phyloP scores from a whole-genome alignment of 1,140 invertebrate species.

The Drosophila dunni region DNA sequence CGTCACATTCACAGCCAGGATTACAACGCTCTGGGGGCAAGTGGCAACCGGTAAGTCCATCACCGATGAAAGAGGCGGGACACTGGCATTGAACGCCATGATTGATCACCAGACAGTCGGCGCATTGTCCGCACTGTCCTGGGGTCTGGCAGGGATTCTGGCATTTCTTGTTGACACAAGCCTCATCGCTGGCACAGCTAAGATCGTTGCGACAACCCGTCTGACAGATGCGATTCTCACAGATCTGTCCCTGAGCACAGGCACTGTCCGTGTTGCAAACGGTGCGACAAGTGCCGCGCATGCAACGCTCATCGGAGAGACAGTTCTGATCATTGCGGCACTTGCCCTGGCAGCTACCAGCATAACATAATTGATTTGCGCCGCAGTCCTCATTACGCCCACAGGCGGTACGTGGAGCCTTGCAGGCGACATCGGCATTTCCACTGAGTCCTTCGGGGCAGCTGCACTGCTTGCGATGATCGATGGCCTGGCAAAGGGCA shows the following conservation, averaged over 20 bases:
- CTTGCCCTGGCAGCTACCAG: slow-evolving; percentile 89
- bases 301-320: slow-evolving; percentile 92
- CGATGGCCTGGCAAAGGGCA: slow-evolving; percentile 88
- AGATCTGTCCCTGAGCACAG: slow-evolving; percentile 92
- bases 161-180: slow-evolving; percentile 93
- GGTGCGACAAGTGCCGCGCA: slow-evolving; percentile 91
- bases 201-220: slow-evolving; percentile 93
- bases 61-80: slow-evolving; percentile 91
- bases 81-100: slow-evolving; percentile 94
- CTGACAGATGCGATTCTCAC: slow-evolving; percentile 93
- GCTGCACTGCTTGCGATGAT: slow-evolving; percentile 90
- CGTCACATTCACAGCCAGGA: slow-evolving; percentile 90
- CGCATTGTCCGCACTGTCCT: slow-evolving; percentile 92
- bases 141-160: slow-evolving; percentile 91
- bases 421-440: slow-evolving; percentile 90
- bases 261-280: slow-evolving; percentile 94
- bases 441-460: slow-evolving; percentile 91
- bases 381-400: slow-evolving; percentile 88
- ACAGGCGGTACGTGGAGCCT: slow-evolving; percentile 88
- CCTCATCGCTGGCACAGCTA: slow-evolving; percentile 89
- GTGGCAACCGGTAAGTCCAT: slow-evolving; percentile 90
- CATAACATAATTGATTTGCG: slow-evolving; percentile 89
- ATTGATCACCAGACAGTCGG: slow-evolving; percentile 92
- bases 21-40: slow-evolving; percentile 89
- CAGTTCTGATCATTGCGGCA: slow-evolving; percentile 93